A percentile compares a stretch with the other conserved stretches of the same genome.
Evolutionary conservation across 2,797 vertebrate genomes (phyloP).

Genomic region (Acipenser ruthenus): DNA sequence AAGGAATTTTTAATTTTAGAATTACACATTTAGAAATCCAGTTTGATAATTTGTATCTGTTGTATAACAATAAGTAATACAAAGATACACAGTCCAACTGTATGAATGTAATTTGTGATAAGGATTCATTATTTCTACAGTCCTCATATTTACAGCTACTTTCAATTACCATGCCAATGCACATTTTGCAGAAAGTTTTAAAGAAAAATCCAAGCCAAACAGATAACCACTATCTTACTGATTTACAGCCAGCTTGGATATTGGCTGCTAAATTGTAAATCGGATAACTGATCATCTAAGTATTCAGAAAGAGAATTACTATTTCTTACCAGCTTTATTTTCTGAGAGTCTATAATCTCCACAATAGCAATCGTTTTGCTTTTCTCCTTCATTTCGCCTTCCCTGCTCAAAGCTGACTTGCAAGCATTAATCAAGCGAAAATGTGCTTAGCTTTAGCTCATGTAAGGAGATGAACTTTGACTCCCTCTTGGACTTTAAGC

Average conservation of each 20-base stretch:
- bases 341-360: slow-evolving; percentile 46
- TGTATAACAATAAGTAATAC: no score
- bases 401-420: slow-evolving; percentile 28
- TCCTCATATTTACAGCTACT: no score
- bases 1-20: no score
- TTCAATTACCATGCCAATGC: no score
- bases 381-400: slow-evolving; percentile 54
- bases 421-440: slow-evolving; percentile 28
- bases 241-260: not conserved
- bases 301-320: no score
- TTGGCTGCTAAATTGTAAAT: not conserved
- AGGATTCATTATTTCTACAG: no score
- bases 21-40: no score
- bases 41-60: no score
- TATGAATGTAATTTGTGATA: no score
- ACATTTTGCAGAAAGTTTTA: no score
- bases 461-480: slow-evolving; percentile 76
- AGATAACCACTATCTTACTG: not conserved
- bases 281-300: not conserved
- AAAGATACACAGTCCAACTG: no score
- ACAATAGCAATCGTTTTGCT: slow-evolving; percentile 41
- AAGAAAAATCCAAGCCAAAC: no score
- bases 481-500: slow-evolving; percentile 70
- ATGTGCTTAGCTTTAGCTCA: slow-evolving; percentile 47
- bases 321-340: slow-evolving; percentile 56